Conservation (phyloP, 30 jellyfish, hydroid and myxozoan species). For the Nemopilema nomurai region DNA sequence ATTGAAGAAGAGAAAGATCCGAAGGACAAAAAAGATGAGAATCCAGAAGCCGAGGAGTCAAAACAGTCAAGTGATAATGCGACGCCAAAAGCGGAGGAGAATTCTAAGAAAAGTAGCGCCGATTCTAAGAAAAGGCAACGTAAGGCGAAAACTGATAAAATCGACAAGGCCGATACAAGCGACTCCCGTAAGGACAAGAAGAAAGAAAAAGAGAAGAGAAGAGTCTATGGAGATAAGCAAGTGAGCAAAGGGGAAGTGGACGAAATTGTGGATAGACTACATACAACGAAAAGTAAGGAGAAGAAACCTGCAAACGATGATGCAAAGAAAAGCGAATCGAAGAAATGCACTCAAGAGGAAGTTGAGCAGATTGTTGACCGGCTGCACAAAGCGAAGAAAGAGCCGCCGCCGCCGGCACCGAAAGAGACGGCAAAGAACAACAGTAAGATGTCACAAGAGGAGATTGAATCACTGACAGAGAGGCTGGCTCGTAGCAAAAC, state of each 20-base stretch:
- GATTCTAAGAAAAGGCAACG: background rate
- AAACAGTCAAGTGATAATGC: background rate
- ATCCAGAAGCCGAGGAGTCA: background rate
- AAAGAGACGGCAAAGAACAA: background rate
- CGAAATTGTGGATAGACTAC: conserved; percentile 39
- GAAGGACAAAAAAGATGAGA: background rate
- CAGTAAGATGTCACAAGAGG: conserved; percentile 38
- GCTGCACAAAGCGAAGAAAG: conserved; percentile 32
- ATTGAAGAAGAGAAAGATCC: background rate
- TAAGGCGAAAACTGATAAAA: background rate
- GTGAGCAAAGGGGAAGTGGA: conserved; percentile 25
- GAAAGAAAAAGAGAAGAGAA: conserved; percentile 7
- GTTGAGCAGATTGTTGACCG: conserved; percentile 60
- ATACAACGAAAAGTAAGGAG: conserved; percentile 20
- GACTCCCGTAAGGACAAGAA: conserved; percentile 12
- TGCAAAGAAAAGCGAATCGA: background rate
- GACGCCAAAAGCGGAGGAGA: background rate
- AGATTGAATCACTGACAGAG: conserved; percentile 36
- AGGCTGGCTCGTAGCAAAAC: conserved; percentile 46
- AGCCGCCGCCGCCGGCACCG: background rate
- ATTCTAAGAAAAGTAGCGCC: conserved; percentile 1
- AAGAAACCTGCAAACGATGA: conserved; percentile 2
- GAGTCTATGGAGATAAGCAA: conserved; percentile 44
- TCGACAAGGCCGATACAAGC: background rate
- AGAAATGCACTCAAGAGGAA: conserved; percentile 48